Base-by-base conservation (phyloP, 2,113 vertebrate species). In the Rhabdornis inornatus region DNA sequence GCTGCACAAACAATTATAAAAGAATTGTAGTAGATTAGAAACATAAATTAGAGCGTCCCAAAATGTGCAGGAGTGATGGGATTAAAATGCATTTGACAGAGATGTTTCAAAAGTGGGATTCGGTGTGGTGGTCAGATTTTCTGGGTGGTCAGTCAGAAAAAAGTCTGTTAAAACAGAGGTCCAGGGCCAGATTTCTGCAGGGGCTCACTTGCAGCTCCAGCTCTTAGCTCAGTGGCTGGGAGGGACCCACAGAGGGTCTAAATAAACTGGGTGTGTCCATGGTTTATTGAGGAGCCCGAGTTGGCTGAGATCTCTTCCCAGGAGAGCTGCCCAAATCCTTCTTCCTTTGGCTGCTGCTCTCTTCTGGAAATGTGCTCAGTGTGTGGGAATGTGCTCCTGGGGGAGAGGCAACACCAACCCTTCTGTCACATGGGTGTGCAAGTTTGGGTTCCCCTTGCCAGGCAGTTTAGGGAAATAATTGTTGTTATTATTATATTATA, bases 11-110 rank as follows among this genome's bases (percentile, higher is more conserved):
- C 80, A 93, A 95, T 95, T 93, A 87, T 14, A 18, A 63, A 93
- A 90, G 89, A 90, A 90, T 82, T 39, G 68, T 60, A 57, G 44
- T 47, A 94, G 90, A 96, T 96, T 97, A 96, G 95, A 96, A 95
- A 31, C 82, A 86, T 92, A 87, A 95, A 96, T 95, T 75, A 86
- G 74, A 93, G 69, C 61, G 84, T 92, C 71, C 72, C 90, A 90
- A 95, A 93, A 93, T 49, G 53, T 24, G 37, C 55, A 33, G 35
- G 60, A 90, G 61, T 21, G 64, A 40, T 70, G 0, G 33, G 45
- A 84, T 89, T 66, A 68, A 87, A 92, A 64, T 74, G 15, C 57
- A 18, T 90, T 85, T 71, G 82, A 72, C 63, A 68, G 69, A 89
- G 83, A 52, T 44, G 13, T 90, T 93, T 78, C 44, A 33, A 64